Evolutionary conservation across 1,140 invertebrate genomes (phyloP), one percentile per base, ranked within the genome.

Genomic region (Orius insidiosus): DNA sequence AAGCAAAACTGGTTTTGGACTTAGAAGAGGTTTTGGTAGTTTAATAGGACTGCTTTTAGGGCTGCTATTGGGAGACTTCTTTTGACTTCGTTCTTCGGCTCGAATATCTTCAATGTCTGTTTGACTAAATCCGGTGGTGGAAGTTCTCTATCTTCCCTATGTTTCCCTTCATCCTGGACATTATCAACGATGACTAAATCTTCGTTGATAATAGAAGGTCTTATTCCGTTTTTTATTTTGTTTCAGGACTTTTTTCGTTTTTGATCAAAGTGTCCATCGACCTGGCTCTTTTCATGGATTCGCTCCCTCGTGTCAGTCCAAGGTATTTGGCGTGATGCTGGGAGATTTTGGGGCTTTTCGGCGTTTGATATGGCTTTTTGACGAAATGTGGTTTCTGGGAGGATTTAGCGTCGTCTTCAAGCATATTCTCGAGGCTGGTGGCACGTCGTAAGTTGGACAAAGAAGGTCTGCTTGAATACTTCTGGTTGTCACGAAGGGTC

Each of bases 81-180:
- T 24, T 34, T 37, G 9, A 33, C 14, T 40, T 19, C 24, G 3
- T 4, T 3, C 24, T 24, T 24, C 3, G 24, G 24, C 60, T 90
- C 85, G 62, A 90, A 90, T 55, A 86, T 78, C 54, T 78, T 74
- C 50, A 85, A 71, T 1, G 80, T 79, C 37, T 83, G 80, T 56
- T 83, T 84, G 33, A 89, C 85, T 38, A 85, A 71, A 69, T 88
- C 85, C 1, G 79, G 76, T 2, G 83, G 82, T 2, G 85, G 85
- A 13, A 85, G 69, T 52, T 88, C 85, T 0, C 75, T 42, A 41
- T 45, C 46, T 24, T 42, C 44, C 4, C 8, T 13, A 32, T 34
- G 36, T 11, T 45, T 42, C 2, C 38, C 34, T 2, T 32, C 36
- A 11, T 55, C 54, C n/a, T n/a, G n/a, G n/a, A n/a, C n/a, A 50